A percentile compares a stretch with the other conserved stretches of the same genome.
Evolutionary conservation across 2,797 vertebrate genomes (phyloP).

Genomic region (Rhyacichthys aspro): DNA sequence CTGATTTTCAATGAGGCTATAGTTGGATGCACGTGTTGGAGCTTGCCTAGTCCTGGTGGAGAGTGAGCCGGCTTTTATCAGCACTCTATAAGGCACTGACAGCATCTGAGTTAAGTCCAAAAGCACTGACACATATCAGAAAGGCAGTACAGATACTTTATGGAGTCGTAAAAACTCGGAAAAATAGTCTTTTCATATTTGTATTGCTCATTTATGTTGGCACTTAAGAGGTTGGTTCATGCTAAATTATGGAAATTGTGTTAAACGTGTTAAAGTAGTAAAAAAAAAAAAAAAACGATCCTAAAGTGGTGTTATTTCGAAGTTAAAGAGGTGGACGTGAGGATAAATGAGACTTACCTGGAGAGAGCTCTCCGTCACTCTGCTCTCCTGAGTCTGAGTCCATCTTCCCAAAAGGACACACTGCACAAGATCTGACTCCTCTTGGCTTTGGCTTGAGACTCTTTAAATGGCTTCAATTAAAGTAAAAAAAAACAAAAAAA

Average conservation of each 20-base stretch:
- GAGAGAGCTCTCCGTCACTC: constrained; percentile 91
- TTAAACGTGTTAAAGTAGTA: no score
- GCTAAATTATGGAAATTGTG: no score
- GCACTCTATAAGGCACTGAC: constrained; percentile 15
- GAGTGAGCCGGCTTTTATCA: constrained; percentile 54
- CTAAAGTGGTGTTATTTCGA: not conserved
- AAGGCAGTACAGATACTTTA: no score
- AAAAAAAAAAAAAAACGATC: no score
- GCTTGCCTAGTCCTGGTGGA: constrained; percentile 65
- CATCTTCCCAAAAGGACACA: constrained; percentile 80
- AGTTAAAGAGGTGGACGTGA: not conserved
- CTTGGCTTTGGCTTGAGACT: constrained; percentile 19
- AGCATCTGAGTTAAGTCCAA: constrained; percentile 20
- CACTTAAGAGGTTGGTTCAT: no score
- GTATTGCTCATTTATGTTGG: no score
- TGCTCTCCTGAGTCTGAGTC: constrained; percentile 96
- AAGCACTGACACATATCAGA: not conserved
- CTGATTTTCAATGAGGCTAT: constrained; percentile 8
- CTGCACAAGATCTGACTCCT: constrained; percentile 57
- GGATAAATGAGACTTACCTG: constrained; percentile 82
- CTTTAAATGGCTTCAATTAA: constrained; percentile 22
- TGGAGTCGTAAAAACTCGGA: no score
- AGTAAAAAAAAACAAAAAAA: constrained; percentile 9
- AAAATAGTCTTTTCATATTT: no score
- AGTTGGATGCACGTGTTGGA: constrained; percentile 65